These are phyloP conservation scores for Trachythela sp. DNA, from an alignment of 64 coral and sea anemone species.

Conservation along the genomic window DNA sequence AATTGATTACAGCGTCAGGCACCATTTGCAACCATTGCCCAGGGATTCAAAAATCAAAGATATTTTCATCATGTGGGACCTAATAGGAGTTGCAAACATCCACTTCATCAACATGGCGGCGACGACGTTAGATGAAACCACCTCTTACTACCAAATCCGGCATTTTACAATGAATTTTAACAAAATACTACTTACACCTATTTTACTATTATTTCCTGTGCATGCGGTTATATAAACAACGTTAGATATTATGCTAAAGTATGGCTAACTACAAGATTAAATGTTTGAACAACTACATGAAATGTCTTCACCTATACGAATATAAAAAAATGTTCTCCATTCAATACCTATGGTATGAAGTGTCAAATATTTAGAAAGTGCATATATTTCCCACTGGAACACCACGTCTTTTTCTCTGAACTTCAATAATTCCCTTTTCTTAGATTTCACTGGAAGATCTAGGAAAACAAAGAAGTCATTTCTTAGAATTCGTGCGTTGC, in stretches of 20 bases:
- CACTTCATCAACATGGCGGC: too few species aligned
- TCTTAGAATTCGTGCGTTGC: not conserved
- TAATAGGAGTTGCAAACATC: too few species aligned
- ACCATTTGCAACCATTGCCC: too few species aligned
- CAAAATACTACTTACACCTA: not conserved
- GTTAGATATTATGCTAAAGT: not conserved
- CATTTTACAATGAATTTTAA: not conserved
- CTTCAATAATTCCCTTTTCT: not conserved
- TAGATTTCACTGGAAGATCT: not conserved
- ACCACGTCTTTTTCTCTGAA: not conserved
- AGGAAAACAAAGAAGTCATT: not conserved
- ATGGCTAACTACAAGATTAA: not conserved
- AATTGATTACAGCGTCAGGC: too few species aligned
- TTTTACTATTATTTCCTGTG: not conserved
- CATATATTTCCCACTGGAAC: not conserved
- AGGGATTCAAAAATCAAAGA: too few species aligned
- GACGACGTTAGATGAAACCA: too few species aligned
- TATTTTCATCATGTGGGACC: too few species aligned
- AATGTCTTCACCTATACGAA: not conserved
- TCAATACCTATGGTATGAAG: not conserved
- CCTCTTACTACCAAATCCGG: too few species aligned
- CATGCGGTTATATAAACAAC: not conserved
- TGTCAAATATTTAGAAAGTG: too few species aligned
- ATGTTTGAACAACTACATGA: not conserved
- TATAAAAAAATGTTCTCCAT: not conserved